These are phyloP conservation scores for Pelecanus crispus DNA, from an alignment of 2,113 vertebrate genomes.

Conservation along the genomic window DNA sequence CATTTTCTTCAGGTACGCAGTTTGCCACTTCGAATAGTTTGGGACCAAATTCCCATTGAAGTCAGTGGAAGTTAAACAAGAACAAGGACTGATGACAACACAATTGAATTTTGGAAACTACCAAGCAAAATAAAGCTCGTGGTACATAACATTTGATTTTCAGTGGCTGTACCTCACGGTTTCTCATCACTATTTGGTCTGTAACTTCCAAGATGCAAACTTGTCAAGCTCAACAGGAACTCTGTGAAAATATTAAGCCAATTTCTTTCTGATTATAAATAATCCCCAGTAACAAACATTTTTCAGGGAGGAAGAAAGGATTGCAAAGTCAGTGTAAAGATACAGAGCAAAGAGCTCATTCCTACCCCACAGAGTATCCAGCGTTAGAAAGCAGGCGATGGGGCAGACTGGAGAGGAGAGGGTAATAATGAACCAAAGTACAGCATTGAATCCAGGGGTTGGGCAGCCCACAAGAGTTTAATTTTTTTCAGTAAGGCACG, in stretches of 20 bases:
- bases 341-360: not conserved
- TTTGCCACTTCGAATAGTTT: not conserved
- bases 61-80: not conserved
- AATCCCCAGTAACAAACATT: not conserved
- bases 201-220: not conserved
- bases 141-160: not conserved
- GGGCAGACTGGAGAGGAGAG: not conserved
- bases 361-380: not conserved
- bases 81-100: not conserved
- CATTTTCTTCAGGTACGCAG: not conserved
- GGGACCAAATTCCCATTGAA: not conserved
- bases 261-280: not conserved
- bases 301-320: not conserved
- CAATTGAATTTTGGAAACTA: not conserved
- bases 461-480: not conserved
- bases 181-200: not conserved
- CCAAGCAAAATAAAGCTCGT: not conserved
- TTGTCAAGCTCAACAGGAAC: not conserved
- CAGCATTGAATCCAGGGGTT: not conserved
- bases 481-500: not conserved
- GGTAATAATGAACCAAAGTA: not conserved
- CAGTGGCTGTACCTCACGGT: not conserved
- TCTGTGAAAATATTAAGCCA: not conserved
- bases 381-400: not conserved
- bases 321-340: not conserved